A percentile compares a stretch with the other conserved stretches of the same genome.
Evolutionary conservation across 2,113 vertebrate species (phyloP).

Genomic region (Dasypus novemcinctus): DNA sequence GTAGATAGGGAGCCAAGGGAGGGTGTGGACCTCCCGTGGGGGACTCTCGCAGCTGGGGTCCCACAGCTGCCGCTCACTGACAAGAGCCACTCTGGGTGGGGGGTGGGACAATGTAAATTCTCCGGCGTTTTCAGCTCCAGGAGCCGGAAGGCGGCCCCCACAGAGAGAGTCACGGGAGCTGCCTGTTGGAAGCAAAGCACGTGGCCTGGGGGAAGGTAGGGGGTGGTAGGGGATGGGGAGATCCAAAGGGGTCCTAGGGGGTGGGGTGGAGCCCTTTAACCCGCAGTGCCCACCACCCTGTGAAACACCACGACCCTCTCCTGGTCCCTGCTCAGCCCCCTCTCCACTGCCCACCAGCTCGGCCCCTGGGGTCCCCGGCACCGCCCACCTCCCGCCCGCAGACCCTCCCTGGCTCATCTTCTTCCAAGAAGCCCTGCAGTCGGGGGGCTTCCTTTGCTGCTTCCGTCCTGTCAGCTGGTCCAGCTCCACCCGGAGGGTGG

Average conservation of each 20-base stretch:
- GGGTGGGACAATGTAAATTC: not conserved
- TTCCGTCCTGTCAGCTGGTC: not conserved
- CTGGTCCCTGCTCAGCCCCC: not conserved
- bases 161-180: not conserved
- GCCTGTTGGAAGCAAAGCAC: not conserved
- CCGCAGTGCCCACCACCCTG: too few species aligned
- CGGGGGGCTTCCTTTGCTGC: not conserved
- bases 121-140: not conserved
- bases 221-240: not conserved
- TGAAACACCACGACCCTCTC: too few species aligned
- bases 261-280: not conserved
- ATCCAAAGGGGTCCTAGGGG: not conserved
- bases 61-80: fast-evolving
- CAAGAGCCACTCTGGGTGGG: not conserved
- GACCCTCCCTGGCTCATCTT: not conserved
- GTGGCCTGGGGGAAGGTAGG: fast-evolving
- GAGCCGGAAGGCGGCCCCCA: fast-evolving
- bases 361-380: not conserved
- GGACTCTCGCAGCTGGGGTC: not conserved
- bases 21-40: not conserved
- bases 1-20: not conserved
- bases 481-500: not conserved
- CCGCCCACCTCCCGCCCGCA: not conserved
- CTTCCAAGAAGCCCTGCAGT: not conserved
- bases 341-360: not conserved